Evolutionary conservation across 2,113 vertebrate genomes (phyloP).

Genomic region (Melanerpes aurifrons): DNA sequence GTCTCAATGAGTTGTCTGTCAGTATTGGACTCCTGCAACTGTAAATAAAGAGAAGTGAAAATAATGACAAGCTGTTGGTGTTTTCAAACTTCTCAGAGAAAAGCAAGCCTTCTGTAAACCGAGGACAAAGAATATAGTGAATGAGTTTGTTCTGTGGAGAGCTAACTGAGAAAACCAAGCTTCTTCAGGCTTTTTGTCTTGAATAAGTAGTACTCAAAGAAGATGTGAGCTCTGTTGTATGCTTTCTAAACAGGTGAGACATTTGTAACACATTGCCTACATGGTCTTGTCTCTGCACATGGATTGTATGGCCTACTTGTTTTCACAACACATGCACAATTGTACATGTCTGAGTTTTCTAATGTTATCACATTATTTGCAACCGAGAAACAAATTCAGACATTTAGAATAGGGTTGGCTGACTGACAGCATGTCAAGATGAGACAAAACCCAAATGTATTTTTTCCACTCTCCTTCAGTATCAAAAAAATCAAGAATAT

Average conservation of each 20-base stretch:
- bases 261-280: not conserved
- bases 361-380: not conserved
- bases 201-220: not conserved
- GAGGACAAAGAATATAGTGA: not conserved
- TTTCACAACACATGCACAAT: not conserved
- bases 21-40: slow-evolving; percentile 95
- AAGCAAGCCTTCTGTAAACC: not conserved
- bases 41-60: slow-evolving; percentile 33
- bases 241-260: not conserved
- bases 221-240: not conserved
- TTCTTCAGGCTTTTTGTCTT: not conserved
- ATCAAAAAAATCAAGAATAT: slow-evolving; percentile 24
- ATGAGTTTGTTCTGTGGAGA: not conserved
- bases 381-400: not conserved
- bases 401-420: not conserved
- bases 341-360: not conserved
- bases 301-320: not conserved
- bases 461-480: not conserved
- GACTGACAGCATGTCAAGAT: not conserved
- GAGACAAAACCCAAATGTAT: not conserved
- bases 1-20: slow-evolving; percentile 96
- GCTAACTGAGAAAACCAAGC: not conserved
- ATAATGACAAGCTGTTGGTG: not conserved
- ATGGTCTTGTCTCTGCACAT: not conserved
- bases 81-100: not conserved